Evolutionary conservation across 2,888 invertebrate species (phyloP).

Genomic region (Proisotoma minuta): DNA sequence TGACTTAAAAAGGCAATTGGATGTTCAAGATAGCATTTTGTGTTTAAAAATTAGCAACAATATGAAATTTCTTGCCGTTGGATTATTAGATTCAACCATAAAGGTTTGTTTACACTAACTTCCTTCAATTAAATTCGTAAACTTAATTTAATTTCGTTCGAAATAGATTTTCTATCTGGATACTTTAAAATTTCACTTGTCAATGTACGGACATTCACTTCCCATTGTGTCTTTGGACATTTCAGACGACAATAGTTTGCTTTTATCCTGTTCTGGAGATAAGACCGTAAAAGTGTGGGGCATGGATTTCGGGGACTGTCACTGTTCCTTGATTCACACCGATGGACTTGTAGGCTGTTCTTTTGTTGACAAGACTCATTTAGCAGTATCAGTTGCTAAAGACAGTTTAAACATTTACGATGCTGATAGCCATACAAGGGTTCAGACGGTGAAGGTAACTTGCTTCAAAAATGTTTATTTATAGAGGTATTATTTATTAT

Average conservation of each 20-base stretch:
- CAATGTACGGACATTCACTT: conserved; percentile 91
- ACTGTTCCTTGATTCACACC: conserved; percentile 89
- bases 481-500: background rate
- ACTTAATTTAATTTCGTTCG: background rate
- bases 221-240: conserved; percentile 92
- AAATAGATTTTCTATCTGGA: conserved; percentile 41
- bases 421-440: conserved; percentile 82
- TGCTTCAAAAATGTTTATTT: background rate
- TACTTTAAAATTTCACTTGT: conserved; percentile 54
- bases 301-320: conserved; percentile 97
- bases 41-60: conserved; percentile 79
- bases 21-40: conserved; percentile 80
- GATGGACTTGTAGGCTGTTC: conserved; percentile 84
- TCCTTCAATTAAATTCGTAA: background rate
- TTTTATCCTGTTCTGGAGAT: conserved; percentile 93
- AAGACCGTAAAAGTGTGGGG: conserved; percentile 97
- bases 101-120: conserved; percentile 60
- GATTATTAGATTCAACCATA: conserved; percentile 86
- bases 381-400: conserved; percentile 88
- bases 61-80: conserved; percentile 79
- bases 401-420: conserved; percentile 98
- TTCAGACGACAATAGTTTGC: conserved; percentile 76
- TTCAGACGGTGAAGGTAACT: conserved; percentile 78
- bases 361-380: conserved; percentile 86
- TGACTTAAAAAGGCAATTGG: conserved; percentile 53